A percentile compares a stretch with the other conserved stretches of the same genome.
These are phyloP conservation scores for Pan troglodytes DNA, from an alignment of 2,113 vertebrate species.

Conservation along the genomic window NHGRI_mPanTro3-v2.1_pri NC_072398.2:124191501-124192000, in stretches of 20 bases:
- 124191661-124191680: background rate
- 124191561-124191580: conserved; percentile 48
- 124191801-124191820: background rate
- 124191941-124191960: background rate
- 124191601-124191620: background rate
- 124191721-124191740: background rate
- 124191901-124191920: background rate
- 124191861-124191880: background rate
- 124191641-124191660: background rate
- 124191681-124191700: background rate
- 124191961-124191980: background rate
- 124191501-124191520: background rate
- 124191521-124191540: conserved; percentile 1
- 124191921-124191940: background rate
- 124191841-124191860: background rate
- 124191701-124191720: background rate
- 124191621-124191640: background rate
- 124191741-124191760: background rate
- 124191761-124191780: background rate
- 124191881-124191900: background rate
- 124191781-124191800: background rate
- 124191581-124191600: background rate
- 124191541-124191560: background rate
- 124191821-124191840: background rate
- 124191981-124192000: background rate